Percentiles rank a stretch among this genome's conserved stretches.
Conservation (phyloP, 2,113 vertebrate species). For the Oreochromis niloticus region DNA sequence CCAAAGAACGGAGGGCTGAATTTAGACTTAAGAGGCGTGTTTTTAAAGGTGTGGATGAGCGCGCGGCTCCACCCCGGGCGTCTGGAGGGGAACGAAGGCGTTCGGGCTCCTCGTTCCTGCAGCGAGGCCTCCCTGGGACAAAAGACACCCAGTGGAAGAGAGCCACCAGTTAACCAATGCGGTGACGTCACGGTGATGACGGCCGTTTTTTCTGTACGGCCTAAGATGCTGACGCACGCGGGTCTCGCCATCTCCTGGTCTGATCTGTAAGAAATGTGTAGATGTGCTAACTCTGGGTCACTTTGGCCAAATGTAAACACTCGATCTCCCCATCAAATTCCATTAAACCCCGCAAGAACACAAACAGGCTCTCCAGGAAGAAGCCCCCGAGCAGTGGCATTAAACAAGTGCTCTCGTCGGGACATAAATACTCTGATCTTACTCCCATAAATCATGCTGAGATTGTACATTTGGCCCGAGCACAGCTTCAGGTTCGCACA, state of each 20-base stretch:
- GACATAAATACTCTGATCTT: constrained; percentile 65
- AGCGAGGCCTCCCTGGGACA: background rate
- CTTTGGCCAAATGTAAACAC: constrained; percentile 55
- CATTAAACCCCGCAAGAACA: constrained; percentile 45
- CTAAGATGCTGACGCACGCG: background rate
- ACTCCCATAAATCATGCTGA: constrained; percentile 58
- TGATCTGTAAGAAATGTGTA: background rate
- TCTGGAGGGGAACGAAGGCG: background rate
- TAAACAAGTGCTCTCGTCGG: constrained; percentile 56
- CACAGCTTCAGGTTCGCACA: constrained; percentile 58
- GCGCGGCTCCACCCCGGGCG: background rate
- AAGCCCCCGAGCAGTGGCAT: constrained; percentile 54
- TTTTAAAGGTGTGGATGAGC: background rate
- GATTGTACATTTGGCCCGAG: constrained; percentile 55
- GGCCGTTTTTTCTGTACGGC: background rate
- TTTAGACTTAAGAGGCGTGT: background rate
- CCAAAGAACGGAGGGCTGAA: background rate
- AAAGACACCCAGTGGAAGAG: background rate
- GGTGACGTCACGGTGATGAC: background rate
- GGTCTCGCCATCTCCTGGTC: background rate
- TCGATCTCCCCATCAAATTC: constrained; percentile 49
- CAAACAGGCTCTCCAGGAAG: constrained; percentile 42
- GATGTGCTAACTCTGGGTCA: constrained; percentile 33
- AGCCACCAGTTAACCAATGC: background rate
- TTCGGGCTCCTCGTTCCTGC: background rate